phyloP scores from a whole-genome alignment of 30 jellyfish, hydroid and myxozoan species.

The Rhopilema esculentum region DNA sequence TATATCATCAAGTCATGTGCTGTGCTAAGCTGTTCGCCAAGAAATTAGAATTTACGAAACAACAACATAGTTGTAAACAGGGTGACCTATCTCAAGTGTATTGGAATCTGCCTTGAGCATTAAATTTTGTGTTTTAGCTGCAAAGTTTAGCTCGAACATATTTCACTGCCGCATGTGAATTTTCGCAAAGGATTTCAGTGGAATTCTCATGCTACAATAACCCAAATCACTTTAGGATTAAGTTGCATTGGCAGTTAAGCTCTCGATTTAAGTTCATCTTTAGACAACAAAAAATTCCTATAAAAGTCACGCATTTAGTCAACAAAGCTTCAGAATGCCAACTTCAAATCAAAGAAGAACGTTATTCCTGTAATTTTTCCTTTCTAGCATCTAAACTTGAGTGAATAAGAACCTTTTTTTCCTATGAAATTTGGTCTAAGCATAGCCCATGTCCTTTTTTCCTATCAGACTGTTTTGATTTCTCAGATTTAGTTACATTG shows the following conservation, averaged over 20 bases:
- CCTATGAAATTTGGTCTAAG: too few species aligned
- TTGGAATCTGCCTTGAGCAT: background rate
- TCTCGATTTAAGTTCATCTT: background rate
- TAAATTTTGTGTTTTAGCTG: background rate
- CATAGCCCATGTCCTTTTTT: too few species aligned
- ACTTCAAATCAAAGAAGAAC: too few species aligned
- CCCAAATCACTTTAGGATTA: background rate
- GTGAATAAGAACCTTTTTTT: too few species aligned
- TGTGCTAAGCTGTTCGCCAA: background rate
- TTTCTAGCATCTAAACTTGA: too few species aligned
- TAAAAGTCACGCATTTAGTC: too few species aligned
- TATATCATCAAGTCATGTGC: slow-evolving; percentile 17
- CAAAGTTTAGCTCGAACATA: background rate
- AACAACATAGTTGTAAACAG: background rate
- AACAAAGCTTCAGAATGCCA: too few species aligned
- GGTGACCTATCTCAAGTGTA: background rate
- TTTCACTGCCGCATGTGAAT: background rate
- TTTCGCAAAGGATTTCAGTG: background rate
- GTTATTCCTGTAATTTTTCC: too few species aligned
- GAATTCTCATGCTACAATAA: background rate
- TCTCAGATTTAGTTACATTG: too few species aligned
- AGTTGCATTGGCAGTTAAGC: background rate
- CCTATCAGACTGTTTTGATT: too few species aligned
- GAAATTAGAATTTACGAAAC: background rate
- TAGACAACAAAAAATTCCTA: too few species aligned